Evolutionary conservation across 2,113 vertebrate genomes (phyloP), one percentile per base, ranked within the genome.

Genomic region (Aspidoscelis tigris): DNA sequence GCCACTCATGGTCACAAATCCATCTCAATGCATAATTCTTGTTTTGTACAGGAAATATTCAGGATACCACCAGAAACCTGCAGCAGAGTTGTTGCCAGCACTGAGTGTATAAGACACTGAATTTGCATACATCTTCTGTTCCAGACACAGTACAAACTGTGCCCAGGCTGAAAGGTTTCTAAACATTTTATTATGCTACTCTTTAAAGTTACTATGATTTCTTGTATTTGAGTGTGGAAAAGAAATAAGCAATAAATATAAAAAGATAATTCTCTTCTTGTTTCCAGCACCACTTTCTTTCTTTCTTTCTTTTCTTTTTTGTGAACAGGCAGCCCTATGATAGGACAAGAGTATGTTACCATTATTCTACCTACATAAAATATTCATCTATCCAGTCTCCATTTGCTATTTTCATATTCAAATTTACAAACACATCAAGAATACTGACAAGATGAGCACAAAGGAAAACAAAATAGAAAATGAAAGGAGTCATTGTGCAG

Each of bases 401-500:
- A 11, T 82, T 70, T 89, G 3, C 41, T 55, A 50, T 41, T 41
- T 87, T 55, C 14, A 78, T 68, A 4, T 0, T 64, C 2, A 81
- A 84, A 89, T 76, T 73, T 88, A 11, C 68, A 65, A 83, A 12
- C 3, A 47, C 61, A 55, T 21, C 69, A 26, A 89, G 55, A 47
- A 22, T 80, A 16, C 33, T 47, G 74, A 73, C 80, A 66, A 3
- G 47, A 10, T 14, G 86, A 85, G 73, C 78, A 41, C 53, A 72
- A 0, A 80, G 9, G 3, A 14, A 2, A 61, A 61, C 4, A 61
- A 61, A 61, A 61, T 61, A 18, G 58, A 61, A 61, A 61, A 61
- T 11, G 22, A 20, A 4, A 71, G 58, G 21, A 77, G 33, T 81
- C 0, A 39, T 75, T 75, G 22, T 16, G 0, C 68, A 22, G 1